phyloP scores from a whole-genome alignment of 2,888 invertebrate genomes.

The Timema cristinae region DNA sequence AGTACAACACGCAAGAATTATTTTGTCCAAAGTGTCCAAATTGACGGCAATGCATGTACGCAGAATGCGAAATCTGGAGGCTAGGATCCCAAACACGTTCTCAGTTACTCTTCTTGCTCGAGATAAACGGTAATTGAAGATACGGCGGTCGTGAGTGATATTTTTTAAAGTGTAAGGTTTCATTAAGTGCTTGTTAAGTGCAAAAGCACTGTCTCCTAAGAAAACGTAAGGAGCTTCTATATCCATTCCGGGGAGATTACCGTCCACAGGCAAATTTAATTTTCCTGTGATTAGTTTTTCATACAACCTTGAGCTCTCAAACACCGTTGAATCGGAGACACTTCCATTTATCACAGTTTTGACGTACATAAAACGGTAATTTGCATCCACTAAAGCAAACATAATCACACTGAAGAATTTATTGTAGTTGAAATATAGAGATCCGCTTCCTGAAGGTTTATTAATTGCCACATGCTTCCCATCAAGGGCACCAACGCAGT shows the following conservation, averaged over 20 bases:
- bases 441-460: background rate
- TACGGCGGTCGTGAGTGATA: background rate
- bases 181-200: constrained; percentile 1
- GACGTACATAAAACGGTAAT: constrained; percentile 5
- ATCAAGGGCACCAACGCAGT: background rate
- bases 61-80: background rate
- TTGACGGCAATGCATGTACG: background rate
- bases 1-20: constrained; percentile 4
- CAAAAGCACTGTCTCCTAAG: constrained; percentile 11
- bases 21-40: background rate
- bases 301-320: background rate
- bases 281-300: background rate
- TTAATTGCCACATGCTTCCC: background rate
- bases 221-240: background rate
- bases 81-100: constrained; percentile 7
- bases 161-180: constrained; percentile 8
- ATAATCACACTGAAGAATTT: constrained; percentile 3
- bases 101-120: constrained; percentile 6
- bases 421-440: constrained; percentile 3
- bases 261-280: background rate
- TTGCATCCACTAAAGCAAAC: constrained; percentile 3
- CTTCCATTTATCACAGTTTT: background rate
- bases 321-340: background rate
- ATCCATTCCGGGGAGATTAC: background rate
- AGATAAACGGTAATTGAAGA: background rate